These are phyloP conservation scores for Diarsia dahlii DNA, from an alignment of 2,888 invertebrate genomes.

Conservation along the genomic window DNA sequence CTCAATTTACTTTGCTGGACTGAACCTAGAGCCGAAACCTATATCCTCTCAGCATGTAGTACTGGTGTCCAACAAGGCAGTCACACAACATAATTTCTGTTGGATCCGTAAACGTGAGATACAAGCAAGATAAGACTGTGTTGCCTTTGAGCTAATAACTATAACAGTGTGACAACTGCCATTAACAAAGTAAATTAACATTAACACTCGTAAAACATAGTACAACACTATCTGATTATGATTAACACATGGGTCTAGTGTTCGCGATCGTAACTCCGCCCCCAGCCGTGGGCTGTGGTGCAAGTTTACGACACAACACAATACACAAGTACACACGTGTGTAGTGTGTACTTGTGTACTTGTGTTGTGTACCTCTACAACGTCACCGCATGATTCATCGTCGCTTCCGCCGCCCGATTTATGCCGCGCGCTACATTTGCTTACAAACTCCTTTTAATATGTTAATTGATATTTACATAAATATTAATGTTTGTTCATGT, in stretches of 20 bases:
- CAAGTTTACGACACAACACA: conserved; percentile 47
- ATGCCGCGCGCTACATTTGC: conserved; percentile 62
- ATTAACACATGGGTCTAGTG: conserved; percentile 24
- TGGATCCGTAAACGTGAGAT: neutral
- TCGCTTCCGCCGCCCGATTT: conserved; percentile 65
- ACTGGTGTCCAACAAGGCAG: neutral
- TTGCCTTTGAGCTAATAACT: neutral
- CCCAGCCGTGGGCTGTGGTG: neutral
- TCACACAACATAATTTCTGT: neutral
- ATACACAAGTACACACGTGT: conserved; percentile 25
- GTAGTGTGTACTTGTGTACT: conserved; percentile 38
- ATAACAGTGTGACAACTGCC: neutral
- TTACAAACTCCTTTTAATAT: conserved; percentile 67
- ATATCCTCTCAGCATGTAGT: neutral
- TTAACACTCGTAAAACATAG: neutral
- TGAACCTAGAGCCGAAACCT: neutral
- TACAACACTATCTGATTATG: conserved; percentile 17
- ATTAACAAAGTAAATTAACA: neutral
- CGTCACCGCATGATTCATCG: conserved; percentile 66
- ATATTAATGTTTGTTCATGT: conserved; percentile 66
- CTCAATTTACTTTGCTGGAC: neutral
- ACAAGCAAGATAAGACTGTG: too few relatives aligned
- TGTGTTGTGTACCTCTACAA: conserved; percentile 48
- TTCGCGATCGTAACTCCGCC: conserved; percentile 28
- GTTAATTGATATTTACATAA: conserved; percentile 69